Base-by-base conservation (phyloP, 2,113 vertebrate genomes). In the Sialia sialis region DNA sequence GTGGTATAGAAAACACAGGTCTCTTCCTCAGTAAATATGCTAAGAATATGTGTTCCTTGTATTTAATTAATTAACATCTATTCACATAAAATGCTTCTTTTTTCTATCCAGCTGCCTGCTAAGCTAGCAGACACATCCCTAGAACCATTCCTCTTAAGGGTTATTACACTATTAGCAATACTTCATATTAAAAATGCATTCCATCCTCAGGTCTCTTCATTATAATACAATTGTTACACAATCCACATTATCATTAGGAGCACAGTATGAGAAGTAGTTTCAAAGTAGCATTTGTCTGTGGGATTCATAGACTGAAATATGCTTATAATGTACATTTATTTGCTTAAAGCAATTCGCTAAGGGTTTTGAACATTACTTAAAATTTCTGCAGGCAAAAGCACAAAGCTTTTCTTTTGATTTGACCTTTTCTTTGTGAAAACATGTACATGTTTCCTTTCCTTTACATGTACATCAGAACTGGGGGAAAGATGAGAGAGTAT, bases 131-230 rank as follows among this genome's bases (percentile, higher is more conserved):
- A 81, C 46, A 77, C 34, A 67, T 51, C 15, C 9, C 25, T 67
- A 84, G 48, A 81, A 72, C 25, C 29, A 80, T 68, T 85, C 29
- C 12, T 92, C 19, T 92, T 76, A 68, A 68, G 38, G 44, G 7
- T 75, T 91, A 44, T 72, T 80, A 48, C 51, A 58, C 25, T 87
- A 41, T 62, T 84, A 82, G 74, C 51, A 89, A 73, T 52, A 44
- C 17, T 75, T 90, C 48, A 75, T 44, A 84, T 91, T 87, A 89
- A 93, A 96, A 86, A 94, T 87, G 8, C 72, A 66, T 84, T 91
- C 58, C 48, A 76, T 92, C 34, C 27, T 87, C n/a, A 79, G 22
- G 39, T 94, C 62, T 87, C 59, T 68, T 87, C 63, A 77, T 87
- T 89, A 81, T 48, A 73, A 72, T 41, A 55, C 39, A n/a, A 46